These are phyloP conservation scores for Lathamus discolor DNA, from an alignment of 2,113 vertebrate species.

Conservation along the genomic window DNA sequence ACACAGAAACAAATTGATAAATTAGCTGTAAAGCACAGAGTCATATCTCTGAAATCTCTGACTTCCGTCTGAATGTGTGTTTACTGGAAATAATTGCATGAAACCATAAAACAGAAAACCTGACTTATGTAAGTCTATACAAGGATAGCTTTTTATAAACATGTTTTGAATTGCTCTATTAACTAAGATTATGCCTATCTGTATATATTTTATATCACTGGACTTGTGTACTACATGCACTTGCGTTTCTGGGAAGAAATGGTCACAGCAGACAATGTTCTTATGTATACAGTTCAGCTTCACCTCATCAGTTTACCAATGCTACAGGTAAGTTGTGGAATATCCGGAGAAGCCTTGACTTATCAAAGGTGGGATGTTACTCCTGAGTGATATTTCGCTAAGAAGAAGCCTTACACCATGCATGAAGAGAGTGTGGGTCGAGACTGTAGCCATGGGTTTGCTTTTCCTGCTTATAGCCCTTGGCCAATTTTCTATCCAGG, in stretches of 20 bases:
- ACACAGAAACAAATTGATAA: background rate
- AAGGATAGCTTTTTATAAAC: background rate
- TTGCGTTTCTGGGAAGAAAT: background rate
- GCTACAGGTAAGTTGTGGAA: background rate
- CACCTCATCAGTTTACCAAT: background rate
- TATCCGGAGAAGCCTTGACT: background rate
- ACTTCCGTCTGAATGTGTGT: background rate
- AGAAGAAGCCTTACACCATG: background rate
- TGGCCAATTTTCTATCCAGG: background rate
- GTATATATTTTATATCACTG: background rate
- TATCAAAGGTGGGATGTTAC: background rate
- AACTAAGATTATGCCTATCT: background rate
- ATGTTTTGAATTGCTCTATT: background rate
- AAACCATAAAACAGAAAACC: background rate
- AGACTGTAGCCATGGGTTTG: background rate
- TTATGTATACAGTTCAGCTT: background rate
- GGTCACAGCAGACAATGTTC: background rate
- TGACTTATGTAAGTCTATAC: background rate
- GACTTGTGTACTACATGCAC: background rate
- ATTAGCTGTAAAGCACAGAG: background rate
- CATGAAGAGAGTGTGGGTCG: background rate
- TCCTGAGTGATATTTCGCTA: background rate
- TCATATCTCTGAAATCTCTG: background rate
- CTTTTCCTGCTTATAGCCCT: background rate
- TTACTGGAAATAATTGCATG: background rate